Evolutionary conservation across 1,140 invertebrate genomes (phyloP).

Genomic region (Magallana ariakensis): DNA sequence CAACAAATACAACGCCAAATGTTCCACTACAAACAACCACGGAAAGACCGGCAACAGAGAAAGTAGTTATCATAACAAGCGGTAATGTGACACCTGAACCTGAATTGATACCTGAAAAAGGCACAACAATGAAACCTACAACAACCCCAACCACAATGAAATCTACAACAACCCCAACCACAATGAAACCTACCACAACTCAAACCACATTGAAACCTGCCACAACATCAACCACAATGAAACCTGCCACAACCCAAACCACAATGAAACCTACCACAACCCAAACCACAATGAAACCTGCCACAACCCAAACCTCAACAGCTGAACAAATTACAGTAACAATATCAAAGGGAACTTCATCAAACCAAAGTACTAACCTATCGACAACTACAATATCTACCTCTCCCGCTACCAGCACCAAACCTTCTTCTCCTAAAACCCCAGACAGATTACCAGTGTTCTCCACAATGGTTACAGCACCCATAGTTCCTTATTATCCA

Average conservation of each 20-base stretch:
- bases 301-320: not conserved
- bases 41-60: not conserved
- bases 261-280: not conserved
- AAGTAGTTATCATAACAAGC: not conserved
- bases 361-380: not conserved
- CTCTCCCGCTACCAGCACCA: not conserved
- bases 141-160: not conserved
- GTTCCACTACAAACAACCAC: too few relatives aligned
- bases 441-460: too few relatives aligned
- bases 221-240: not conserved
- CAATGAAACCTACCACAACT: not conserved
- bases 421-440: too few relatives aligned
- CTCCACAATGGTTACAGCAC: too few relatives aligned
- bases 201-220: not conserved
- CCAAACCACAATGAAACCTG: not conserved
- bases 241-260: not conserved
- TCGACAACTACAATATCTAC: not conserved
- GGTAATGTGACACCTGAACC: not conserved
- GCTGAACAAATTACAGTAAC: not conserved
- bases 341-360: not conserved
- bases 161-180: not conserved
- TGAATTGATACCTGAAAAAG: not conserved
- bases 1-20: too few relatives aligned
- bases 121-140: not conserved
- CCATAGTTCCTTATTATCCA: too few relatives aligned